Conservation (phyloP, 2,888 invertebrate genomes). For the Eumerus sabulonum region DNA sequence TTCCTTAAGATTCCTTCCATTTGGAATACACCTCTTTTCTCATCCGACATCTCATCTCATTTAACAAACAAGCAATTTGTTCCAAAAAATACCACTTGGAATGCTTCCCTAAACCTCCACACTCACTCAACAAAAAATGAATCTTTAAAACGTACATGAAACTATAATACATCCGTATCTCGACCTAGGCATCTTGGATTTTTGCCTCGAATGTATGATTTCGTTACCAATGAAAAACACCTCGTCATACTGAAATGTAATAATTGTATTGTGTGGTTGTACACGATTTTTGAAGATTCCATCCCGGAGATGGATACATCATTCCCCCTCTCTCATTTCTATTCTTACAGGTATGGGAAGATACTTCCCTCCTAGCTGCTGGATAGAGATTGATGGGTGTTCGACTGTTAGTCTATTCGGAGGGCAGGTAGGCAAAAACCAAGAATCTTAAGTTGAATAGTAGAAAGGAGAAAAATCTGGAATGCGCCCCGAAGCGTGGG, state of each 20-base stretch:
- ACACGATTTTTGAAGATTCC: constrained; percentile 64
- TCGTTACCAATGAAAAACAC: constrained; percentile 63
- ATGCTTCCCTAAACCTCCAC: constrained; percentile 36
- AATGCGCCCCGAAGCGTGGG: constrained; percentile 62
- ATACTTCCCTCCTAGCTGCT: constrained; percentile 53
- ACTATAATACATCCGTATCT: constrained; percentile 20
- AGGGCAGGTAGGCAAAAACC: constrained; percentile 18
- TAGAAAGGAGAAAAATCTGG: constrained; percentile 24
- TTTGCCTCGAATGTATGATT: constrained; percentile 40
- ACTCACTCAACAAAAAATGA: constrained; percentile 29
- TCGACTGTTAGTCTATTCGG: constrained; percentile 53
- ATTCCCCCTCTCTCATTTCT: constrained; percentile 36
- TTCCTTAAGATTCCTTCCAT: constrained; percentile 48
- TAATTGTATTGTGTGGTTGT: constrained; percentile 66
- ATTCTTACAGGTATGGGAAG: constrained; percentile 58
- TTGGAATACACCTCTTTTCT: constrained; percentile 24
- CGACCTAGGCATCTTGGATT: constrained; percentile 29
- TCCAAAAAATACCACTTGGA: constrained; percentile 52
- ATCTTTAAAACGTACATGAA: constrained; percentile 9
- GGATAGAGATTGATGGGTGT: constrained; percentile 62
- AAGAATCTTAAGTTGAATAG: neutral
- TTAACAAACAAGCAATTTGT: constrained; percentile 64
- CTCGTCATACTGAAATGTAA: constrained; percentile 63
- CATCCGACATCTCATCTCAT: constrained; percentile 38
- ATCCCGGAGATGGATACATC: constrained; percentile 21